A percentile compares a stretch with the other conserved stretches of the same genome.
phyloP scores from a whole-genome alignment of 2,113 vertebrate genomes.

The Alouatta palliata region DNA sequence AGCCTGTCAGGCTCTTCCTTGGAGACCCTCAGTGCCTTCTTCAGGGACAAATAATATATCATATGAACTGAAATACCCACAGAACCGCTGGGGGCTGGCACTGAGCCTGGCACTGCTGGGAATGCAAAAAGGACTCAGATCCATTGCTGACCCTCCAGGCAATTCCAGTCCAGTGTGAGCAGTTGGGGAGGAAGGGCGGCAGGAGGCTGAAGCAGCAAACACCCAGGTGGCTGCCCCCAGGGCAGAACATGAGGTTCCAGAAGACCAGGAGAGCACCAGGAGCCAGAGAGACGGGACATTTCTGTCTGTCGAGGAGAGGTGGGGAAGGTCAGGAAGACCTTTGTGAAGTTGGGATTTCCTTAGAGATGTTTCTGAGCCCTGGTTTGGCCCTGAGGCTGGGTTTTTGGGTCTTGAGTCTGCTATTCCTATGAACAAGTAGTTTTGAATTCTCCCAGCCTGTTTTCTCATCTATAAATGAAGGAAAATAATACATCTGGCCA shows the following conservation, averaged over 20 bases:
- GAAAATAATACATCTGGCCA: background rate
- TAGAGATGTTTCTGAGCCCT: background rate
- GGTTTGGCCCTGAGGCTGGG: background rate
- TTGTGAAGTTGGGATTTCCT: accelerated
- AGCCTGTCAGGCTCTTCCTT: background rate
- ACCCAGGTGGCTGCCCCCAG: background rate
- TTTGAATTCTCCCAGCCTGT: background rate
- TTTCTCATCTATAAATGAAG: background rate
- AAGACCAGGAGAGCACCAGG: background rate
- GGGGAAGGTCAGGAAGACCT: background rate
- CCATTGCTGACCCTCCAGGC: accelerated
- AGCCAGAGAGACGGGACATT: background rate
- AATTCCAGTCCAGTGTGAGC: background rate
- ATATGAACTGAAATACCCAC: background rate
- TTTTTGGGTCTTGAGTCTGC: background rate
- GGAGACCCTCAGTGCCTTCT: background rate
- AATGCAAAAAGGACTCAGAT: background rate
- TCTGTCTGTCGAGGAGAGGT: background rate
- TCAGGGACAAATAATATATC: background rate
- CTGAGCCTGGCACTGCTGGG: background rate
- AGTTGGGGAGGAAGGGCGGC: background rate
- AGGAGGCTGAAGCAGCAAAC: background rate
- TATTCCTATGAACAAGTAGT: background rate
- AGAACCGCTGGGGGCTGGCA: background rate
- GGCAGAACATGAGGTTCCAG: accelerated